Base-by-base conservation (phyloP, 2,888 invertebrate genomes). In the Sphecodes monilicornis region DNA sequence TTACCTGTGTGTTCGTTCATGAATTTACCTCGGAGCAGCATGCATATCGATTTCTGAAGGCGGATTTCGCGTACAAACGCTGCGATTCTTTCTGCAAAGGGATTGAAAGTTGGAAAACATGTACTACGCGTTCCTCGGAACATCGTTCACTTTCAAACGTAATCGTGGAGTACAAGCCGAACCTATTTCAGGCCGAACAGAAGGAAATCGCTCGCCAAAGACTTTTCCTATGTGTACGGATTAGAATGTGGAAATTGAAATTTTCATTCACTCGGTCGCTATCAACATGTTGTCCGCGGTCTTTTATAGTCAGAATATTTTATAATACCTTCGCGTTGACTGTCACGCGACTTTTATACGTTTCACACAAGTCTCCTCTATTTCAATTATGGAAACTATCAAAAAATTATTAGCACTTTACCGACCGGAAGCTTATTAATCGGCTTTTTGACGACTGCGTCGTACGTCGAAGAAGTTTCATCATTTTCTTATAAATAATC, bases 11-110 rank as follows among this genome's bases (percentile, higher is more conserved):
- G 64, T 66, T 66, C 64, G 50, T 13, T 73, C 57, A 41, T 64
- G 71, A 79, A 79, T 87, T 71, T n/a, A 69, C 84, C 72, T 57
- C 74, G 29, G 29, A 75, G 39, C 41, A n/a, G 39, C 41, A n/a
- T 69, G 41, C 54, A 77, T 74, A 75, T 84, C 74, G 84, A 80
- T 77, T 82, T 66, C 39, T 22, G 16, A 16, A 39, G 39, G 13
- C 76, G 57, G 50, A 68, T 70, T 70, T 46, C 70, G 50, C 73
- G 41, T 76, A 43, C 76, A 60, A 54, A 26, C 39, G 72, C 68
- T n/a, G 43, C 46, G n/a, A 74, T 79, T 86, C 78, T 74, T 79
- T 66, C 43, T 78, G 22, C 29, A 1, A n/a, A 18, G 54, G 4
- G 26, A 1, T 39, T 46, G 32, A 39, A 18, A 57, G 70, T 39